Base-by-base conservation (phyloP, 2,888 invertebrate species). In the Aleiodes leptofemur region DNA sequence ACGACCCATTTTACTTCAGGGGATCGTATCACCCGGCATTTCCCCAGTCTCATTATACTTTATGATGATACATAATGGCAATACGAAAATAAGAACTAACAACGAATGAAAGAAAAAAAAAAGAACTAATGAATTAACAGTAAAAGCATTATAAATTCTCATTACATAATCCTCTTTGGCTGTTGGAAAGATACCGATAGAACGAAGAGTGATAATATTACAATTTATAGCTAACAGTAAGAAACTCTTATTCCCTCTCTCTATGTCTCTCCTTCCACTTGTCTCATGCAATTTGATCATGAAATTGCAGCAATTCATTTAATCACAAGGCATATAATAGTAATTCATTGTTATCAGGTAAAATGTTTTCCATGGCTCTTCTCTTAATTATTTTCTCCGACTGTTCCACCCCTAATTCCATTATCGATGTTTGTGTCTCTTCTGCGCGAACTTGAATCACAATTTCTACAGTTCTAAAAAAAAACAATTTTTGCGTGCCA, bases 91-190 rank as follows among this genome's bases (percentile, higher is more conserved):
- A 9, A 43, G 9, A 34, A 11, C 6, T 43, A 43, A 8, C 43
- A 43, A 43, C 43, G 3, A 43, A 43, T 43, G 11, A 6, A 29
- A 29, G 9, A 56, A 56, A 56, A 34, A 34, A 56, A 56, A 56
- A 34, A 34, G 29, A 56, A 16, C 23, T 29, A 23, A 56, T 16
- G 16, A 56, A n/a, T 43, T 64, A 43, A 43, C 43, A 43, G 64
- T 64, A 64, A 64, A 64, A 43, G 43, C 38, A 64, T 64, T 64
- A 64, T 64, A 48, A 64, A 48, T 43, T 11, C 23, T 64, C 48
- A 64, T 48, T 16, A 48, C 16, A 23, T 64, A 11, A 23, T 61
- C 38, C 64, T 43, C 64, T 11, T 34, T 14, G 59, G 11, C n/a
- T 43, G 43, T 16, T 64, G 48, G 64, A 64, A 48, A 64, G 38